Base-by-base conservation (phyloP, 2,888 invertebrate species). In the Oscheius sp. region DNA sequence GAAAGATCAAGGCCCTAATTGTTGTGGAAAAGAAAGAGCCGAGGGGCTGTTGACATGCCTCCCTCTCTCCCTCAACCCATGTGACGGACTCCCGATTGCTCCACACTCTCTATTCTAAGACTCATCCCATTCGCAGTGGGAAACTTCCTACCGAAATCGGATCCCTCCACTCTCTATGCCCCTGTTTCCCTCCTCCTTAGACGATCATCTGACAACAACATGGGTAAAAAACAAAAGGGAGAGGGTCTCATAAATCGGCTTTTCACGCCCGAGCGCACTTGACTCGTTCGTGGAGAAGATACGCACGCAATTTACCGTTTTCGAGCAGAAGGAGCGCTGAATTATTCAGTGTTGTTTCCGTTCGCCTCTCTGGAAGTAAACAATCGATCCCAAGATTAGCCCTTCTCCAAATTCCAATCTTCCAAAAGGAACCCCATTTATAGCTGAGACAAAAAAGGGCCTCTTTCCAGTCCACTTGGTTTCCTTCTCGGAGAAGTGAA, bases 1-100 rank as follows among this genome's bases (percentile, higher is more conserved):
- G 37, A 60, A 60, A 60, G 60, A 60, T 60, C 60, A 42, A 42
- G 65, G 5, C 63, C 63, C 68, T 68, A 68, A 68, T 68, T 55
- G 68, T 68, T 68, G 68, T 55, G 68, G 37, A 68, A 68, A 51
- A 68, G 68, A 68, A 68, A 35, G 68, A 68, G 63, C 60, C 60
- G 60, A 60, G 60, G 37, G 73, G 73, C 50, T 73, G 73, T 73
- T 73, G 73, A 73, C 73, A 73, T 73, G 51, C 65, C 62, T 32
- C 32, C 48, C 50, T 32, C 35, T 51, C 29, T 29, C 59, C 35
- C 37, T 21, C 32, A 50, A 42, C 63, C 62, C 73, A 63, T 73
- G 73, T 73, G 73, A 73, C 73, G 71, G 72, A 72, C 72, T 51
- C 51, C 55, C 53, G 68, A 68, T 68, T 68, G 68, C 68, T 53